Percentiles rank a stretch among this genome's conserved stretches.
Evolutionary conservation across 2,113 vertebrate genomes (phyloP).

Genomic region (Ammospiza nelsoni): DNA sequence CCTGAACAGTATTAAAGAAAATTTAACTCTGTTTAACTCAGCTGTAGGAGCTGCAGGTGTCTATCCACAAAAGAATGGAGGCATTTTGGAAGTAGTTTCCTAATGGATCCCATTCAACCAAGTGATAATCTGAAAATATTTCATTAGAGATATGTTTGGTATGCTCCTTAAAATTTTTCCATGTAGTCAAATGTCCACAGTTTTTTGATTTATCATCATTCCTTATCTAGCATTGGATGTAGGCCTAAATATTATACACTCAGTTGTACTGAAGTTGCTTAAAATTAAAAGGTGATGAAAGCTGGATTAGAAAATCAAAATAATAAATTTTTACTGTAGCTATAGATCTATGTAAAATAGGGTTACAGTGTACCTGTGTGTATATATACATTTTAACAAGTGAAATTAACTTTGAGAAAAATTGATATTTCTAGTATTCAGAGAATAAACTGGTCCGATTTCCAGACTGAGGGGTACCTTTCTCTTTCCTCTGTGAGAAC

Average conservation of each 20-base stretch:
- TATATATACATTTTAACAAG: background rate
- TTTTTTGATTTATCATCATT: background rate
- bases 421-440: background rate
- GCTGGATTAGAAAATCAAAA: background rate
- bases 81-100: background rate
- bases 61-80: background rate
- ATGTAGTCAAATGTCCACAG: background rate
- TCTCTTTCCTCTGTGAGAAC: background rate
- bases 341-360: background rate
- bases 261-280: background rate
- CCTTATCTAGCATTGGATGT: background rate
- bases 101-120: background rate
- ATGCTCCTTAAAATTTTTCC: background rate
- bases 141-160: background rate
- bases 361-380: accelerated
- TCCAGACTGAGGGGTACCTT: background rate
- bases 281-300: background rate
- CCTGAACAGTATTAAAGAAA: background rate
- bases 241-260: background rate
- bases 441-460: background rate
- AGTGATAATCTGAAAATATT: background rate
- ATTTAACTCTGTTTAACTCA: background rate
- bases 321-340: background rate
- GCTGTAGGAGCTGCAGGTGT: background rate
- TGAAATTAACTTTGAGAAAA: background rate